phyloP scores from a whole-genome alignment of 92 coral and sea anemone species.

The Porites cylindrica region DNA sequence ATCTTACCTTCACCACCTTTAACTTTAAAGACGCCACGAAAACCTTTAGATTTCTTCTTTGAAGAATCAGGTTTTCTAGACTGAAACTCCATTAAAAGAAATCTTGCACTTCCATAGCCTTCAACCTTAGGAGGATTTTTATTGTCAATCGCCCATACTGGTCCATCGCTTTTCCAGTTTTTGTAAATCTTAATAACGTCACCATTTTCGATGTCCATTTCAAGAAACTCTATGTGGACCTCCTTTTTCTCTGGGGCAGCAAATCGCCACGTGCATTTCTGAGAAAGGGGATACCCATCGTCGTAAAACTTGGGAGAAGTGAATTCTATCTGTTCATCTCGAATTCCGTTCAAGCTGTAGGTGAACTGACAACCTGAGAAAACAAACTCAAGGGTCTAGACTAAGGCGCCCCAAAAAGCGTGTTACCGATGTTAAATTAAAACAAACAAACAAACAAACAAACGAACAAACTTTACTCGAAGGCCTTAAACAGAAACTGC shows the following conservation, averaged over 20 bases:
- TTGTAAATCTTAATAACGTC: background rate
- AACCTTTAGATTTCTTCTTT: conserved; percentile 15
- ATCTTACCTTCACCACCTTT: conserved; percentile 7
- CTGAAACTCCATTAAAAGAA: background rate
- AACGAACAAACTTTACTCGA: too few relatives aligned
- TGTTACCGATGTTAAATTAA: too few relatives aligned
- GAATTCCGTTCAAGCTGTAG: conserved; percentile 15
- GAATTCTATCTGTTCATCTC: background rate
- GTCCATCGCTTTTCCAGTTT: background rate
- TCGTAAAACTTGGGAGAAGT: conserved; percentile 30
- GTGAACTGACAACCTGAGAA: conserved; percentile 36
- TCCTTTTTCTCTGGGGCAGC: background rate
- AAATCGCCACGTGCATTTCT: conserved; percentile 46
- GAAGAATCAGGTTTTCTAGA: background rate
- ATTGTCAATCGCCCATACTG: background rate
- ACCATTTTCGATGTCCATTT: background rate
- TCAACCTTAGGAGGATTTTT: too few relatives aligned
- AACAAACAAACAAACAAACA: too few relatives aligned
- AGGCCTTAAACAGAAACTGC: too few relatives aligned
- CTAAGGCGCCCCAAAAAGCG: too few relatives aligned
- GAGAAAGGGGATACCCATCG: conserved; percentile 22
- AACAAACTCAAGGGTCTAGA: background rate
- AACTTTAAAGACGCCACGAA: conserved; percentile 25
- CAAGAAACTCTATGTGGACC: background rate
- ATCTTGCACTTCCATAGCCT: background rate